These are phyloP conservation scores for Heliconius nattereri DNA, from an alignment of 1,140 invertebrate species.

Conservation along the genomic window DNA sequence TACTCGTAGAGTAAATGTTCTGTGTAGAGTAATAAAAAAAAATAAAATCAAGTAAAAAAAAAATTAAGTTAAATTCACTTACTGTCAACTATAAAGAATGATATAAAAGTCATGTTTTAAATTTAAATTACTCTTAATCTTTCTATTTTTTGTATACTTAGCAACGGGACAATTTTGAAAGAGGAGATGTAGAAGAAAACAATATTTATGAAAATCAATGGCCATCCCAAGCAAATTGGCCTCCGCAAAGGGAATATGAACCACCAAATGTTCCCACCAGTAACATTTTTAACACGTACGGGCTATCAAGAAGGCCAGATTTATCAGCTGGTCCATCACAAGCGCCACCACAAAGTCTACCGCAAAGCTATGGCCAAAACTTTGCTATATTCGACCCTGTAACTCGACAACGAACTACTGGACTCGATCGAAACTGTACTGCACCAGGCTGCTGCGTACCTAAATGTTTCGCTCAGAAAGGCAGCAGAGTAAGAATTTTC, in stretches of 20 bases:
- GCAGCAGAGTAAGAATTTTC: slow-evolving; percentile 83
- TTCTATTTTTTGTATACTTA: slow-evolving; percentile 39
- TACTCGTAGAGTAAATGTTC: no score
- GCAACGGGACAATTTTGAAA: slow-evolving; percentile 57
- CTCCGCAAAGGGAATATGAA: slow-evolving; percentile 35
- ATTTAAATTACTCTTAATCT: neutral
- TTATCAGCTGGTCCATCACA: slow-evolving; percentile 30
- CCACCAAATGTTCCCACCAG: slow-evolving; percentile 16
- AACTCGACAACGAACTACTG: slow-evolving; percentile 80
- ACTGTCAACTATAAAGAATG: no score
- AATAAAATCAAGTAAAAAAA: no score
- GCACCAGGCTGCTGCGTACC: slow-evolving; percentile 87
- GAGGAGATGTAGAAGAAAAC: slow-evolving; percentile 53
- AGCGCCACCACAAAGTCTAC: slow-evolving; percentile 42
- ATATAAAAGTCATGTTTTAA: slow-evolving; percentile 3
- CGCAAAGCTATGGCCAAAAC: slow-evolving; percentile 55
- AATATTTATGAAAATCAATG: slow-evolving; percentile 48
- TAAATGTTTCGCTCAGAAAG: slow-evolving; percentile 97
- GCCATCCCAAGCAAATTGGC: slow-evolving; percentile 44
- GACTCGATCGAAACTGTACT: slow-evolving; percentile 83
- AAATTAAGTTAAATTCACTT: no score
- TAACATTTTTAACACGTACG: slow-evolving; percentile 23
- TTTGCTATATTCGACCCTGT: slow-evolving; percentile 81
- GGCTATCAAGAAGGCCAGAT: slow-evolving; percentile 42
- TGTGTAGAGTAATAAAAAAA: no score